Conservation (phyloP, 2,888 invertebrate genomes). For the Scaptomyza cyrtandrae region DNA sequence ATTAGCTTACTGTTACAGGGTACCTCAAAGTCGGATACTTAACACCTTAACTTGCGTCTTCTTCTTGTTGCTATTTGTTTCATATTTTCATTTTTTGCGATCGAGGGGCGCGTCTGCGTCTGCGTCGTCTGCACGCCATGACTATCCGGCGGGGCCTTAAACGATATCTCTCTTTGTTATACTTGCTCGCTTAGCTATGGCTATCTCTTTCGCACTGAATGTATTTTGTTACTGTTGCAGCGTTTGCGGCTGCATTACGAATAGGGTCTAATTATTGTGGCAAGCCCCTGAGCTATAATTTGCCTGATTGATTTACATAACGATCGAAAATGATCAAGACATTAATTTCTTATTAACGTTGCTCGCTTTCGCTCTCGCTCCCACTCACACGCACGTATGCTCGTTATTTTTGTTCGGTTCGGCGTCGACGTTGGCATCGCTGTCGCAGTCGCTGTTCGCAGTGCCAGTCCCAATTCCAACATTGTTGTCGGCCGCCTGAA, state of each 20-base stretch:
- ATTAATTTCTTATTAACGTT: slow-evolving; percentile 84
- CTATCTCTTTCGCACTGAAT: slow-evolving; percentile 17
- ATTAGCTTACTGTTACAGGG: not conserved
- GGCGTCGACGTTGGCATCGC: slow-evolving; percentile 38
- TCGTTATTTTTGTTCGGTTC: slow-evolving; percentile 18
- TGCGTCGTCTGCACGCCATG: slow-evolving; percentile 71
- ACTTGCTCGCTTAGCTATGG: slow-evolving; percentile 12
- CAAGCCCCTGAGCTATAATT: slow-evolving; percentile 84
- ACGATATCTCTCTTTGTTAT: slow-evolving; percentile 13
- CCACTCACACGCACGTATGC: slow-evolving; percentile 19
- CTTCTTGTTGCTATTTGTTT: slow-evolving; percentile 8
- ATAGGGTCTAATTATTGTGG: slow-evolving; percentile 84
- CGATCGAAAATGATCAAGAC: slow-evolving; percentile 85
- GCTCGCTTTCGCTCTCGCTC: slow-evolving; percentile 39
- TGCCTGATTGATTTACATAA: slow-evolving; percentile 85
- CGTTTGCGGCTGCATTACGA: slow-evolving; percentile 80
- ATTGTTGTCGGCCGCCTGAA: slow-evolving; percentile 53
- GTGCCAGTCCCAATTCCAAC: slow-evolving; percentile 46
- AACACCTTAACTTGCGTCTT: slow-evolving; percentile 1
- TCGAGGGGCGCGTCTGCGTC: slow-evolving; percentile 77
- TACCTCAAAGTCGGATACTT: not conserved
- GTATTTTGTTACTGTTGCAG: slow-evolving; percentile 35
- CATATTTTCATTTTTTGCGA: slow-evolving; percentile 32
- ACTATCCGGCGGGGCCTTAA: slow-evolving; percentile 36
- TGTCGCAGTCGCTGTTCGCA: slow-evolving; percentile 33